Base-by-base conservation (phyloP, 2,113 vertebrate species). In the Entomyzon cyanotis region DNA sequence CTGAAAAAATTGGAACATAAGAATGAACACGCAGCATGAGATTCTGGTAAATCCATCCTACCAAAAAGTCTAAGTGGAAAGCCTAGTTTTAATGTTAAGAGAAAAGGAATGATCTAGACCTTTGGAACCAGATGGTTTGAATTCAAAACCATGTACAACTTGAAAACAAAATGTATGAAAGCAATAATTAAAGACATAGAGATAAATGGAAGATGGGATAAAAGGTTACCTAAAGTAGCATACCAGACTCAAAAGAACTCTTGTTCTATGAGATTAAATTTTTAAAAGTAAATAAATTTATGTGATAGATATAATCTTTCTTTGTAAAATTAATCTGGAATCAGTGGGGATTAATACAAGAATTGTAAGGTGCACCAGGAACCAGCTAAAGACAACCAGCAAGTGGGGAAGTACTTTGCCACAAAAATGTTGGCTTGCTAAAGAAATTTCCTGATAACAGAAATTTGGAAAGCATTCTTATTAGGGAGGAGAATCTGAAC, bases 381-480 rank as follows among this genome's bases (percentile, higher is more conserved):
- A 93, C 23, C 8, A 81, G 64, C 47, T 84, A 56, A 84, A 94
- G 62, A 39, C 44, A 84, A 76, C 44, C 6, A 84, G 18, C 18
- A 94, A 94, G 42, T 53, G 91, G 95, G 94, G 89, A 96, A 96
- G 81, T 89, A 95, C 89, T 93, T 94, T 95, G 69, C 91, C 93
- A 89, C 89, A 94, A 91, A 95, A 95, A 97, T 95, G 91, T 94
- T 96, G 94, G 93, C 91, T 94, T 89, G 81, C 58, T 94, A 58
- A 85, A 69, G 62, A 94, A 92, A 65, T 91, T 69, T 94, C 82
- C 87, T 94, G 94, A 95, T 96, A 95, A 95, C 62, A 87, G 58
- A 84, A 93, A 84, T 92, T 94, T 96, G 91, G 91, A 96, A 94
- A 91, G 58, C 49, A 25, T 91, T 79, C 52, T 58, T 87, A 76